phyloP scores from a whole-genome alignment of 2,888 invertebrate species.

The Leptopilina drosophilae region DNA sequence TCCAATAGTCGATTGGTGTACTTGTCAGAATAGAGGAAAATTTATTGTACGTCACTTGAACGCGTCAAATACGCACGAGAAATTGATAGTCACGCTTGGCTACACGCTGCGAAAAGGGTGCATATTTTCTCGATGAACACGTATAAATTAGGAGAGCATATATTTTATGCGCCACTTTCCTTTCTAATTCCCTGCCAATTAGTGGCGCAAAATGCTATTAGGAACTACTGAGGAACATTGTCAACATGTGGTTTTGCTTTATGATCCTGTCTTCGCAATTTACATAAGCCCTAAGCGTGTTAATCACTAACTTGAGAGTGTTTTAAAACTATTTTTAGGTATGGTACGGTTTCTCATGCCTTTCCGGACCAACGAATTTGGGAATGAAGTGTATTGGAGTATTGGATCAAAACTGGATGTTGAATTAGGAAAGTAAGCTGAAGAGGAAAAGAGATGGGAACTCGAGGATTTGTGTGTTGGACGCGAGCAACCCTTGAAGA shows the following conservation, averaged over 20 bases:
- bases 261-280: background rate
- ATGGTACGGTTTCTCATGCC: no score
- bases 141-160: constrained; percentile 32
- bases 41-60: constrained; percentile 36
- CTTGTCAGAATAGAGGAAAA: constrained; percentile 37
- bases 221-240: background rate
- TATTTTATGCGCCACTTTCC: constrained; percentile 11
- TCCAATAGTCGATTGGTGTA: constrained; percentile 32
- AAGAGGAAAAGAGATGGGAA: no score
- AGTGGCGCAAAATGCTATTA: background rate
- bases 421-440: no score
- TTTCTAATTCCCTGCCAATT: constrained; percentile 23
- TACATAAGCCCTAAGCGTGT: background rate
- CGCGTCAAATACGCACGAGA: constrained; percentile 38
- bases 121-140: constrained; percentile 35
- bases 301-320: no score
- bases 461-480: no score
- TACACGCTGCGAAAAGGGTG: constrained; percentile 24
- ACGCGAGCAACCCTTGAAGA: background rate
- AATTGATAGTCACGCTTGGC: constrained; percentile 36
- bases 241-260: background rate
- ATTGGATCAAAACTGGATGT: no score
- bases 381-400: no score
- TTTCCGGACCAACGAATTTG: no score
- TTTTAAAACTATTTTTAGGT: no score